Conservation (phyloP, 2,797 vertebrate species). For the Triplophysa bombifrons region DNA sequence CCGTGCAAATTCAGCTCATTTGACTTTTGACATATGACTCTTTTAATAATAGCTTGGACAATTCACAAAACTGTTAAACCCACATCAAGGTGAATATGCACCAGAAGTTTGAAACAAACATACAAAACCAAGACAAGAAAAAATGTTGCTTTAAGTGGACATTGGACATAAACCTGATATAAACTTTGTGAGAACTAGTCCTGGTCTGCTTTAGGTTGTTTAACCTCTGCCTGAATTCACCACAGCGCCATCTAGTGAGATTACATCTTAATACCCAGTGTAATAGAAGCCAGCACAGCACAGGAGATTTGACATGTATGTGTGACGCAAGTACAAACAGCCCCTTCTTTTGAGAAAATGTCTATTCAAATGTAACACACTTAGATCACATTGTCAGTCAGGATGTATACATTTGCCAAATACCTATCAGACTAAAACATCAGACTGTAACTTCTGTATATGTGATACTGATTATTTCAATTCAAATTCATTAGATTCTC, state of each 20-base stretch:
- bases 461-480: background rate
- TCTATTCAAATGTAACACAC: background rate
- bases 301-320: background rate
- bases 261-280: background rate
- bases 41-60: background rate
- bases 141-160: background rate
- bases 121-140: background rate
- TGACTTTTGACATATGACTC: background rate
- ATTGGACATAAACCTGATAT: background rate
- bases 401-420: background rate
- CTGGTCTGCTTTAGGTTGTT: background rate
- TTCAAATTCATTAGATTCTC: conserved; percentile 41
- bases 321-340: background rate
- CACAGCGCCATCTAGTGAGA: conserved; percentile 60
- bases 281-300: background rate
- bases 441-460: background rate
- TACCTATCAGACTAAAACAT: background rate
- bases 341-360: background rate
- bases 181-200: background rate
- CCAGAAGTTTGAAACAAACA: background rate
- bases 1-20: background rate
- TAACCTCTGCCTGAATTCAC: conserved; percentile 27
- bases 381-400: background rate
- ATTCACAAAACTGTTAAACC: background rate
- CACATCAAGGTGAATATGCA: background rate